Evolutionary conservation across 2,797 vertebrate genomes (phyloP).

Genomic region (Sparus aurata): DNA sequence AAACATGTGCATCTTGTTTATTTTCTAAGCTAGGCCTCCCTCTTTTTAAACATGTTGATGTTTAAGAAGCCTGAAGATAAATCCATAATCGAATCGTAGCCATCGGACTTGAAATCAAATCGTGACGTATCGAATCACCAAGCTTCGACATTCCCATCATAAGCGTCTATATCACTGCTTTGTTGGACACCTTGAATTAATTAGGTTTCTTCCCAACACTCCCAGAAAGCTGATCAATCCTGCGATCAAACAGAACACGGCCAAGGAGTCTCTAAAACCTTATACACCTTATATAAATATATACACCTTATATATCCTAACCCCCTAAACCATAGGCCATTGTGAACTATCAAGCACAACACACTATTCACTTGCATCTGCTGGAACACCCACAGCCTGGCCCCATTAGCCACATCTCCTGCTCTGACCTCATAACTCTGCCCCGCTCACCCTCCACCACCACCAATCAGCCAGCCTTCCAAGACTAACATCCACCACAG

Average conservation of each 20-base stretch:
- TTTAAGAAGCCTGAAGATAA: too few species aligned
- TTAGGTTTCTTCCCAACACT: background rate
- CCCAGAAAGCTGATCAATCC: background rate
- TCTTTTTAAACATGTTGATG: too few species aligned
- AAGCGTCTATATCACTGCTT: background rate
- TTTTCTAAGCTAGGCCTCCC: too few species aligned
- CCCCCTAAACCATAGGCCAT: background rate
- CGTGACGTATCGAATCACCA: too few species aligned
- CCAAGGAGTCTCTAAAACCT: background rate
- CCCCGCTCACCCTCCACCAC: slow-evolving; percentile 2
- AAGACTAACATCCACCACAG: background rate
- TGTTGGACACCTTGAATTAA: background rate
- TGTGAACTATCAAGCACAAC: slow-evolving; percentile 17
- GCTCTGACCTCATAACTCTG: background rate
- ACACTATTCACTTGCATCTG: slow-evolving; percentile 1
- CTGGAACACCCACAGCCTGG: slow-evolving; percentile 8
- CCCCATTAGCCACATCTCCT: background rate
- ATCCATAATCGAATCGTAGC: too few species aligned
- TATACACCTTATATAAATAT: too few species aligned
- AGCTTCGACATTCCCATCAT: too few species aligned
- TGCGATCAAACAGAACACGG: background rate
- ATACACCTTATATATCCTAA: too few species aligned
- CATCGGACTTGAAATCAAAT: too few species aligned
- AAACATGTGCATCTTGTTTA: too few species aligned
- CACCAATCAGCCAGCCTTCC: slow-evolving; percentile 1